Conservation (phyloP, 2,113 vertebrate species). For the Cricetomys ansorgei region DNA sequence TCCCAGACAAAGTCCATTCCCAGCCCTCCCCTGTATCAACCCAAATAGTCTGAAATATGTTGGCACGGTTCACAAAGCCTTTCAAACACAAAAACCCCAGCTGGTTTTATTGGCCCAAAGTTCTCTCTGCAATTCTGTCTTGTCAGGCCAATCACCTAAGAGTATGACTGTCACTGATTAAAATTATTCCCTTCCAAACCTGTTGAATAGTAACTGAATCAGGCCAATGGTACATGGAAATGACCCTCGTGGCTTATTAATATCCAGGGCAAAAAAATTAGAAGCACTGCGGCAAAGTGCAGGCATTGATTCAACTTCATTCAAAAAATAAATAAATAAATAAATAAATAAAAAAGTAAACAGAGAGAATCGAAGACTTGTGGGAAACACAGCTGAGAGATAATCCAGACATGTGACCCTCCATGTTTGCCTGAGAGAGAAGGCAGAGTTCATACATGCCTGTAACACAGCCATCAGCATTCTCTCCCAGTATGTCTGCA, state of each 20-base stretch:
- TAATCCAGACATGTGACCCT: slow-evolving; percentile 73
- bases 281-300: background rate
- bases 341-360: slow-evolving; percentile 77
- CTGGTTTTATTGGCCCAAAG: slow-evolving; percentile 75
- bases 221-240: slow-evolving; percentile 33
- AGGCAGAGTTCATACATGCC: background rate
- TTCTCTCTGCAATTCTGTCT: slow-evolving; percentile 73
- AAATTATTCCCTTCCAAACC: slow-evolving; percentile 27
- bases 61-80: slow-evolving; percentile 76
- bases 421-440: slow-evolving; percentile 63
- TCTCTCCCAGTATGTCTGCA: slow-evolving; percentile 40
- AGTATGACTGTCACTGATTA: slow-evolving; percentile 67
- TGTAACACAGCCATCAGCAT: background rate
- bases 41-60: slow-evolving; percentile 72
- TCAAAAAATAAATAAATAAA: no score
- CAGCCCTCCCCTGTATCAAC: background rate
- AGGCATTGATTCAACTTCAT: slow-evolving; percentile 58
- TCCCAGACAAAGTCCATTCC: slow-evolving; percentile 25
- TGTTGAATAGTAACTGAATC: slow-evolving; percentile 50
- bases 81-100: slow-evolving; percentile 69
- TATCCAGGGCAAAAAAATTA: slow-evolving; percentile 58
- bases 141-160: slow-evolving; percentile 70
- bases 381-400: slow-evolving; percentile 61
- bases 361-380: slow-evolving; percentile 68
- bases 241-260: slow-evolving; percentile 8